Conservation (phyloP, 2,797 vertebrate species). For the Knipowitschia caucasica region DNA sequence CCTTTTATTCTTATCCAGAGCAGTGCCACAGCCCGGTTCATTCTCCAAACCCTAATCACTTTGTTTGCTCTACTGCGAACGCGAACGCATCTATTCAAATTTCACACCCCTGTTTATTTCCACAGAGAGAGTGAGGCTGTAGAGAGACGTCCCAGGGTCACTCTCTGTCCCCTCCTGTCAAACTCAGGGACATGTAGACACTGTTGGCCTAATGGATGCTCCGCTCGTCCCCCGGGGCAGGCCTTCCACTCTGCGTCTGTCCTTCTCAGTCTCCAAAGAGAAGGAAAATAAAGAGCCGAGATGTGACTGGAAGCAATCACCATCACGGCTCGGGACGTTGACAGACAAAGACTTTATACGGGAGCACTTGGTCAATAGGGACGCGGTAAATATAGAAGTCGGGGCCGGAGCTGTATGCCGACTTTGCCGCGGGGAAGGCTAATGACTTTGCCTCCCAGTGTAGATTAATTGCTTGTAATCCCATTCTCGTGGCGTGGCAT, state of each 20-base stretch:
- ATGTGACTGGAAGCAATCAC: constrained; percentile 1
- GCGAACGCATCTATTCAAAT: constrained; percentile 1
- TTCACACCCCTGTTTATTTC: neutral
- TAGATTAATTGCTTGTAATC: constrained; percentile 74
- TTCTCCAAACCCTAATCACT: neutral
- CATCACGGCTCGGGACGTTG: constrained; percentile 3
- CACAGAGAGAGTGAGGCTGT: neutral
- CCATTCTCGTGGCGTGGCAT: constrained; percentile 63
- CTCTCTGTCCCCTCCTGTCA: constrained; percentile 56
- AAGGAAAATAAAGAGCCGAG: constrained; percentile 8
- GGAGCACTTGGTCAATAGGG: constrained; percentile 13
- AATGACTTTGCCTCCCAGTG: constrained; percentile 62
- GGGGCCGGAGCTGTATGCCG: constrained; percentile 24
- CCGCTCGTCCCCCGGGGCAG: constrained; percentile 31
- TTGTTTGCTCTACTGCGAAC: neutral
- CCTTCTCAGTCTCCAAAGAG: constrained; percentile 30
- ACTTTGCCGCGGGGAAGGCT: constrained; percentile 54
- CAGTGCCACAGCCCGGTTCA: neutral
- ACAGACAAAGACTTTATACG: constrained; percentile 30
- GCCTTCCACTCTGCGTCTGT: constrained; percentile 23
- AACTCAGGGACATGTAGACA: constrained; percentile 41
- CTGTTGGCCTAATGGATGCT: constrained; percentile 45
- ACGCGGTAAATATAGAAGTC: constrained; percentile 52
- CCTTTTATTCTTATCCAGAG: neutral
- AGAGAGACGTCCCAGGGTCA: constrained; percentile 22